phyloP scores from a whole-genome alignment of 2,888 invertebrate genomes.

The Folsomia candida region DNA sequence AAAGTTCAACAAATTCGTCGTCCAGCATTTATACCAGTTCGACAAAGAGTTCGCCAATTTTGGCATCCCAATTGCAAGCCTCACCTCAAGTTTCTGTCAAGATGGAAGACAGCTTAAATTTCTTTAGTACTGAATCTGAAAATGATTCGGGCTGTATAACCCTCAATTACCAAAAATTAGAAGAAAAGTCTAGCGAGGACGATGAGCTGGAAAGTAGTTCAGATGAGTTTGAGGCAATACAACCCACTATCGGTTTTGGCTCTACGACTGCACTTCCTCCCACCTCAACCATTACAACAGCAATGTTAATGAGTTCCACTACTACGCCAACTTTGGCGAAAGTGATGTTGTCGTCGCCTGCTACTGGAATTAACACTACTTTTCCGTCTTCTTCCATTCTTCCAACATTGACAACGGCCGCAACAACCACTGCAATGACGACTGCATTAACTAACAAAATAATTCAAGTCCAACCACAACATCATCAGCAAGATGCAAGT shows the following conservation, averaged over 20 bases:
- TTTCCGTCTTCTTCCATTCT: slow-evolving; percentile 22
- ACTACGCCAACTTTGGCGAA: neutral
- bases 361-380: slow-evolving; percentile 15
- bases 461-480: slow-evolving; percentile 17
- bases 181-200: slow-evolving; percentile 34
- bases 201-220: slow-evolving; percentile 47
- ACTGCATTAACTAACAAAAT: slow-evolving; percentile 16
- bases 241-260: slow-evolving; percentile 47
- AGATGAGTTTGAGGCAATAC: slow-evolving; percentile 49
- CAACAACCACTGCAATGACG: neutral
- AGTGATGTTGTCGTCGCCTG: neutral
- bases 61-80: slow-evolving; percentile 48
- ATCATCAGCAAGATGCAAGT: neutral
- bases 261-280: neutral
- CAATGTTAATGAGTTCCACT: slow-evolving; percentile 7
- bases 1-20: neutral
- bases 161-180: slow-evolving; percentile 24
- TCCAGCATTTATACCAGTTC: slow-evolving; percentile 28
- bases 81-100: slow-evolving; percentile 30
- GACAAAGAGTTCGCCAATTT: slow-evolving; percentile 46
- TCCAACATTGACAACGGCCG: neutral
- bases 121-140: slow-evolving; percentile 1
- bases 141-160: slow-evolving; percentile 30
- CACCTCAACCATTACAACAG: neutral
- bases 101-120: slow-evolving; percentile 20